phyloP scores from a whole-genome alignment of 2,113 vertebrate species.

The Marmota flaviventris region DNA sequence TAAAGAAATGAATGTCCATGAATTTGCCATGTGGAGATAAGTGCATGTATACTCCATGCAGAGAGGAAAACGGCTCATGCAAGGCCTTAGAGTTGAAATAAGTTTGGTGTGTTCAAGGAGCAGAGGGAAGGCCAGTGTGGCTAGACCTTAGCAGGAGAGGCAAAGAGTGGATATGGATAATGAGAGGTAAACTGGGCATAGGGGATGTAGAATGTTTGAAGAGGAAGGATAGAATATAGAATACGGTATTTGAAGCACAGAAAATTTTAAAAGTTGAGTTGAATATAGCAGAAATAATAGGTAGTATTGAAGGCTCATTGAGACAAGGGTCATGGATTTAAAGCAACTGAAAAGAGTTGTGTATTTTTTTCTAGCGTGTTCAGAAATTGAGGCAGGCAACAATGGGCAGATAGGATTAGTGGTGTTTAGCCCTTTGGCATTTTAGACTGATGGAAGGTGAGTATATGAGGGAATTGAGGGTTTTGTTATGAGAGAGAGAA shows the following conservation, averaged over 20 bases:
- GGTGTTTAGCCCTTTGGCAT: neutral
- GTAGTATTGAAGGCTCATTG: neutral
- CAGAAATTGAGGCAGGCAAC: neutral
- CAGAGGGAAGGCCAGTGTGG: neutral
- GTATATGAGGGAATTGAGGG: neutral
- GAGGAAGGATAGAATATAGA: neutral
- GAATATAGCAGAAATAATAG: neutral
- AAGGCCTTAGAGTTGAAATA: neutral
- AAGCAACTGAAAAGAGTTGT: neutral
- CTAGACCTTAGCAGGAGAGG: neutral
- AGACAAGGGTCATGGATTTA: neutral
- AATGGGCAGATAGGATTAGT: neutral
- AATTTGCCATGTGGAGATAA: neutral
- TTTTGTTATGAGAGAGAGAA: neutral
- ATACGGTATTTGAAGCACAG: neutral
- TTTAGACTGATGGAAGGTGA: neutral
- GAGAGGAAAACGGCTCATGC: neutral
- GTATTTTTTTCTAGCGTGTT: neutral
- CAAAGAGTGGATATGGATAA: neutral
- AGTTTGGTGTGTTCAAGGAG: neutral
- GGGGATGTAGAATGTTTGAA: neutral
- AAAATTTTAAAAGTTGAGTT: neutral
- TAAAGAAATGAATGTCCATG: neutral
- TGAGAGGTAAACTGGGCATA: neutral
- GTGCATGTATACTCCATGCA: no score